These are phyloP conservation scores for Eretmochelys imbricata DNA, from an alignment of 2,113 vertebrate species.

Conservation along the genomic window DNA sequence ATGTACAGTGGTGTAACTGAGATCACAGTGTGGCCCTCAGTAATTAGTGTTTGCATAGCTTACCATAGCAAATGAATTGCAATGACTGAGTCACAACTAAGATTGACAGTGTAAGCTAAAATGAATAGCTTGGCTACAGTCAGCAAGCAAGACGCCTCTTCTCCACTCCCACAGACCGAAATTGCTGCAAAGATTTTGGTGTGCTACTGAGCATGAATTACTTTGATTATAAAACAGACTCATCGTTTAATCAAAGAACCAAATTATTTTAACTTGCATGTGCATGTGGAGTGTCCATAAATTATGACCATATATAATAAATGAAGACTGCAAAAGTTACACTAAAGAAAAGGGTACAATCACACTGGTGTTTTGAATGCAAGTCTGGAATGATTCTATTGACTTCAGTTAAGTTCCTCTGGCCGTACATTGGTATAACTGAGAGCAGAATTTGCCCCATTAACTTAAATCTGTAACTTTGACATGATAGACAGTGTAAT, in stretches of 20 bases:
- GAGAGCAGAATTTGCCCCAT: conserved; percentile 48
- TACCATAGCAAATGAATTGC: conserved; percentile 51
- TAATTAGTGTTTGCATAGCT: conserved; percentile 63
- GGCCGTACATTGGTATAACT: conserved; percentile 56
- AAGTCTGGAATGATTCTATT: conserved; percentile 67
- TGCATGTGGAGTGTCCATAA: conserved; percentile 68
- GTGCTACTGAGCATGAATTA: conserved; percentile 71
- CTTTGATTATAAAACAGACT: conserved; percentile 75
- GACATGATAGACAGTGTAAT: conserved; percentile 1
- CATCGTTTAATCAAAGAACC: conserved; percentile 73
- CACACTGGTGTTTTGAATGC: conserved; percentile 41
- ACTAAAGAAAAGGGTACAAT: conserved; percentile 67
- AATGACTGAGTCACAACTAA: conserved; percentile 64
- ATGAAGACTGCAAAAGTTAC: conserved; percentile 60
- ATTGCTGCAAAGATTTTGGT: conserved; percentile 71
- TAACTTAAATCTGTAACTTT: conserved; percentile 63
- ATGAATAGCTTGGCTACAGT: conserved; percentile 50
- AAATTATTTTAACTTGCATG: conserved; percentile 72
- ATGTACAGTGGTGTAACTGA: background rate
- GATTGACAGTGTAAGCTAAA: conserved; percentile 66
- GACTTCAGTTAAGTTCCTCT: conserved; percentile 33
- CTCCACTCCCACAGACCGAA: conserved; percentile 71
- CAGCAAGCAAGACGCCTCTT: conserved; percentile 62
- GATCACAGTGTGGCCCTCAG: conserved; percentile 4
- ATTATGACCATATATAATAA: conserved; percentile 66